Evolutionary conservation across 2,113 vertebrate species (phyloP).

Genomic region (Pluvialis apricaria): DNA sequence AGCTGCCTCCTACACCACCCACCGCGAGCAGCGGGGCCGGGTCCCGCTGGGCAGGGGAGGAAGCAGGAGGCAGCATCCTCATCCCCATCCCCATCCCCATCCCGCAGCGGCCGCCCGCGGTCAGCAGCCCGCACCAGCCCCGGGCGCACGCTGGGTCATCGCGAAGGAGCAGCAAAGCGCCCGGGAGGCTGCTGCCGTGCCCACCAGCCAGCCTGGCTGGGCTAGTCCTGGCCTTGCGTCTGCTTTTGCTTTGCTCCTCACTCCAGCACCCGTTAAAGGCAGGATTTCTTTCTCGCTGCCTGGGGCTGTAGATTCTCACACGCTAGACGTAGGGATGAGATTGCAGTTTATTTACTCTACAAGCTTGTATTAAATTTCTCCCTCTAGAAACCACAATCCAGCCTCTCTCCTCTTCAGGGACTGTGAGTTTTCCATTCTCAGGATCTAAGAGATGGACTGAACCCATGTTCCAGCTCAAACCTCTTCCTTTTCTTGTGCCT

Average conservation of each 20-base stretch:
- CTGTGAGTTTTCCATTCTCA: slow-evolving; percentile 38
- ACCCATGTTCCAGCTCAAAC: background rate
- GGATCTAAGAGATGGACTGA: background rate
- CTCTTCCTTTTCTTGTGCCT: background rate
- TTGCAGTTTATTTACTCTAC: slow-evolving; percentile 24
- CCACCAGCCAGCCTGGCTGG: background rate
- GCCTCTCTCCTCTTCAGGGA: slow-evolving; percentile 3
- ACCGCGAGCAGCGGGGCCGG: fast-evolving
- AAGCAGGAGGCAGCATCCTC: background rate
- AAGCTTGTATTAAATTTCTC: slow-evolving; percentile 32
- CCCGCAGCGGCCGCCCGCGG: background rate
- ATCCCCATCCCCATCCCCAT: background rate
- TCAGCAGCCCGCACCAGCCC: background rate
- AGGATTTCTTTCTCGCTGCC: background rate
- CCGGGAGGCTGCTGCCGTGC: fast-evolving
- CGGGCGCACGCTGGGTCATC: background rate
- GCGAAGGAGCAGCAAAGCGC: background rate
- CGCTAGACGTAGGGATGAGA: background rate
- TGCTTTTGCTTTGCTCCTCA: background rate
- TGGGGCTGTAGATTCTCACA: background rate
- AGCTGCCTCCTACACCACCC: background rate
- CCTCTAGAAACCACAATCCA: slow-evolving; percentile 13
- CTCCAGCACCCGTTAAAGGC: background rate
- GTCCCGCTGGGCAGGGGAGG: fast-evolving
- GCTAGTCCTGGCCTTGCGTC: background rate